phyloP scores from a whole-genome alignment of 2,888 invertebrate species.

The Trachelus stipa region DNA sequence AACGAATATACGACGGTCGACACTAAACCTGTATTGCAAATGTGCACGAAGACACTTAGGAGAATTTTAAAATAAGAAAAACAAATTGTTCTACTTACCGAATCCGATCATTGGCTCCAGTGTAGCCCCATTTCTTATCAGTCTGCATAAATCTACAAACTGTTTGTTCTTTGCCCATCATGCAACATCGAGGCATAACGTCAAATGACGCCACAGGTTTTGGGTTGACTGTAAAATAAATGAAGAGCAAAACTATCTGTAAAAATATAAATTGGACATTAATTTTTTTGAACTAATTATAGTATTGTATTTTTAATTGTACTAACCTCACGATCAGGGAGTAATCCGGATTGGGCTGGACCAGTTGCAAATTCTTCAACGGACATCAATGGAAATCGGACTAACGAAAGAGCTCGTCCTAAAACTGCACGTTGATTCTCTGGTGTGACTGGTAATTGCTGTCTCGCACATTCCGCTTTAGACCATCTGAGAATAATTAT shows the following conservation, averaged over 20 bases:
- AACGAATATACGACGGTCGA: conserved; percentile 83
- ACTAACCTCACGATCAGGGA: conserved; percentile 76
- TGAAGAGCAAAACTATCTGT: conserved; percentile 76
- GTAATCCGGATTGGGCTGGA: conserved; percentile 79
- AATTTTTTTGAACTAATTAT: not conserved
- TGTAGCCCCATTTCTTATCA: conserved; percentile 86
- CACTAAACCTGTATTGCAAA: conserved; percentile 74
- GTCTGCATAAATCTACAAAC: conserved; percentile 81
- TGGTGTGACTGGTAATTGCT: conserved; percentile 74
- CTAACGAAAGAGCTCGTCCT: conserved; percentile 77
- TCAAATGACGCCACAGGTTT: conserved; percentile 80
- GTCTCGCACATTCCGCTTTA: conserved; percentile 79
- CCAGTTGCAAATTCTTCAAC: conserved; percentile 87
- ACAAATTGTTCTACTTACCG: conserved; percentile 63
- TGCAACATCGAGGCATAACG: conserved; percentile 79
- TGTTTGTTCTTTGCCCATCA: conserved; percentile 83
- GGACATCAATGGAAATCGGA: conserved; percentile 86
- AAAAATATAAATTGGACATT: not conserved
- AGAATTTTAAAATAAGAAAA: conserved; percentile 15
- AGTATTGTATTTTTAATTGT: not conserved
- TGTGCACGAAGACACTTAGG: not conserved
- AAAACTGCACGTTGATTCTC: conserved; percentile 78
- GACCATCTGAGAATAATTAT: conserved; percentile 71
- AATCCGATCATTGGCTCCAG: conserved; percentile 84
- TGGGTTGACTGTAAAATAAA: conserved; percentile 80